Conservation (phyloP, 2,888 invertebrate species). For the Alentia gelatinosa region DNA sequence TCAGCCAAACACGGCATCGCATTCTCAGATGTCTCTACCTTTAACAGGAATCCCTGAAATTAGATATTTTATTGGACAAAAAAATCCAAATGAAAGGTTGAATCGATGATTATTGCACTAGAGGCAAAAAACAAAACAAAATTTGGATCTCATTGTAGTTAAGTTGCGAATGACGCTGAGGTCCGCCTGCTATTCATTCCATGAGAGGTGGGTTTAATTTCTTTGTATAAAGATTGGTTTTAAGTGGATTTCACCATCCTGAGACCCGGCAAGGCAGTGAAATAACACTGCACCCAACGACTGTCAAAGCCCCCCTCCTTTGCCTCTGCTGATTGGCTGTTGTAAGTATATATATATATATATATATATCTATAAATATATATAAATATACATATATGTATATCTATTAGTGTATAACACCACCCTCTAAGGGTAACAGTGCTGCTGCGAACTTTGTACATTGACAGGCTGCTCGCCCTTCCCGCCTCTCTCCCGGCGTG, state of each 20-base stretch:
- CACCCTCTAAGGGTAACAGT: constrained; percentile 47
- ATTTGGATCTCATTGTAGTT: constrained; percentile 15
- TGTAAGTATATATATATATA: constrained; percentile 42
- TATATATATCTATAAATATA: neutral
- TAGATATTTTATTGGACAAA: neutral
- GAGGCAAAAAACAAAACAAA: no score
- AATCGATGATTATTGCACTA: no score
- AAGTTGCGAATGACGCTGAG: neutral
- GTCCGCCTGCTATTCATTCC: constrained; percentile 39
- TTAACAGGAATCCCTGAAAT: no score
- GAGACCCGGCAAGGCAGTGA: neutral
- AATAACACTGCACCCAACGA: neutral
- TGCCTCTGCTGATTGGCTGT: constrained; percentile 52
- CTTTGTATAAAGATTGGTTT: neutral
- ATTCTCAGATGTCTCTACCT: no score
- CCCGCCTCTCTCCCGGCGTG: neutral
- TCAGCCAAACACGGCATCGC: no score
- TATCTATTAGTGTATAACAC: constrained; percentile 42
- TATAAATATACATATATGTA: neutral
- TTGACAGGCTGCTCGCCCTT: constrained; percentile 12
- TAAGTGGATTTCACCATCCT: neutral
- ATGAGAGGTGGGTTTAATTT: constrained; percentile 5
- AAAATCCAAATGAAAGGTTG: neutral
- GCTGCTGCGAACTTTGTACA: constrained; percentile 54
- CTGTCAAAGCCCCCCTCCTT: constrained; percentile 41